Conservation (phyloP, 2,888 invertebrate genomes). For the Morpho achilles region DNA sequence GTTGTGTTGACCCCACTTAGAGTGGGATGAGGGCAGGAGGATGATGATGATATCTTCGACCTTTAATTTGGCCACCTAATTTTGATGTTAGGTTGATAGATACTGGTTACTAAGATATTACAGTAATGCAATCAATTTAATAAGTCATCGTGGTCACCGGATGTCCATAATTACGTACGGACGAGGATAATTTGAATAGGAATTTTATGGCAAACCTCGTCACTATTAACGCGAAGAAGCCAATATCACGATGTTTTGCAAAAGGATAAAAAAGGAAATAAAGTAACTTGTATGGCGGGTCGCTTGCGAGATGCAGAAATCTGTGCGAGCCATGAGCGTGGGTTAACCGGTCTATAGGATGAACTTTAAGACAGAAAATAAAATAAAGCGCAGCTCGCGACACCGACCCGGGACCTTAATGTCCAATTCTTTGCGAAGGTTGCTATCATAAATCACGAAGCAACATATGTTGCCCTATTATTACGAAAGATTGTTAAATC, state of each 20-base stretch:
- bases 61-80: too few species aligned
- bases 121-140: too few species aligned
- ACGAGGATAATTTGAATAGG: slow-evolving; percentile 37
- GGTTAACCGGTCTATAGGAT: slow-evolving; percentile 77
- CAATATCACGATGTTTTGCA: slow-evolving; percentile 63
- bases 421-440: slow-evolving; percentile 43
- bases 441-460: slow-evolving; percentile 23
- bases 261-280: slow-evolving; percentile 71
- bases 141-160: slow-evolving; percentile 12
- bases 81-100: too few species aligned
- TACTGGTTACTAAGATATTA: too few species aligned
- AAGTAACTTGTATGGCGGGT: slow-evolving; percentile 73
- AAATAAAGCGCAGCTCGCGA: slow-evolving; percentile 66
- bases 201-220: slow-evolving; percentile 48
- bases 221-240: slow-evolving; percentile 51
- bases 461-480: slow-evolving; percentile 23
- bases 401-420: slow-evolving; percentile 53
- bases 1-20: too few species aligned
- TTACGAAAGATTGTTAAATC: slow-evolving; percentile 22
- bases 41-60: too few species aligned
- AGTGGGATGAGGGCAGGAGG: too few species aligned
- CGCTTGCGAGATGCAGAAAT: slow-evolving; percentile 77
- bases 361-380: slow-evolving; percentile 73
- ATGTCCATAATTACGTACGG: slow-evolving; percentile 27
- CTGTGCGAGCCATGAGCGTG: slow-evolving; percentile 69